A percentile compares a stretch with the other conserved stretches of the same genome.
Evolutionary conservation across 2,888 invertebrate species (phyloP).

Genomic region (Scaptomyza tumidula): DNA sequence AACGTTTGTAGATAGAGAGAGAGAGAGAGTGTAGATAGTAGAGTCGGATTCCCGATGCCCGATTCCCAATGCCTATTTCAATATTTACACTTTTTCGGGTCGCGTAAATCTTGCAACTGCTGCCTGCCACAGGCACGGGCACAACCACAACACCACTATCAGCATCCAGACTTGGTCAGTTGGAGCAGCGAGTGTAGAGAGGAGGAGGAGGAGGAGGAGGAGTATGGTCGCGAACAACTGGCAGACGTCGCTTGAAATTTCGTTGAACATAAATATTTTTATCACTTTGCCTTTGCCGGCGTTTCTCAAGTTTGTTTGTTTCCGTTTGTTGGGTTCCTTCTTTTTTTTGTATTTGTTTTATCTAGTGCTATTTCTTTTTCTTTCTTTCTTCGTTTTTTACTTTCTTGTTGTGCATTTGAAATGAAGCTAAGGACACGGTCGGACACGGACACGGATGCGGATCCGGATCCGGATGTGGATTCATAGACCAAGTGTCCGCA

Average conservation of each 20-base stretch:
- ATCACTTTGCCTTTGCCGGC: slow-evolving; percentile 65
- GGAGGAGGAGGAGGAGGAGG: too few species aligned
- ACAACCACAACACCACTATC: too few species aligned
- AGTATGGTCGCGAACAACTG: slow-evolving; percentile 31
- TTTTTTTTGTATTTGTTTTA: slow-evolving; percentile 1
- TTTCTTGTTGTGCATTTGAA: slow-evolving; percentile 46
- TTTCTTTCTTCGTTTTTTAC: background rate
- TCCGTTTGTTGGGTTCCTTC: slow-evolving; percentile 8
- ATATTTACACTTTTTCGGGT: slow-evolving; percentile 53
- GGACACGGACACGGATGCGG: slow-evolving; percentile 13
- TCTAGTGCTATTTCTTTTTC: slow-evolving; percentile 5
- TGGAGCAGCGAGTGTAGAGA: background rate
- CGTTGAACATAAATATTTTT: slow-evolving; percentile 78
- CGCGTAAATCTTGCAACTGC: slow-evolving; percentile 49
- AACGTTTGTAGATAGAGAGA: slow-evolving; percentile 43
- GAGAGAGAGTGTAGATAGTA: slow-evolving; percentile 32
- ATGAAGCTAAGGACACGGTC: slow-evolving; percentile 30
- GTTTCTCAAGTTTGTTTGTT: slow-evolving; percentile 45
- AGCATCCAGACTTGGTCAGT: slow-evolving; percentile 25
- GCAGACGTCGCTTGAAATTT: slow-evolving; percentile 65
- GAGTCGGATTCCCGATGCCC: background rate
- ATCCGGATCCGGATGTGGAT: slow-evolving; percentile 23
- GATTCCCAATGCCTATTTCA: slow-evolving; percentile 41
- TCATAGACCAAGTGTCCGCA: slow-evolving; percentile 11
- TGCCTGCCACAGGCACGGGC: slow-evolving; percentile 15